These are phyloP conservation scores for cattle (Bos taurus) DNA, from an alignment of 2,113 vertebrate species.

Conservation along the genomic window ARS-UCD2.0 NC_037357.1:135010501-135011000, in stretches of 20 bases:
- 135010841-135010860: not conserved
- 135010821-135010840: not conserved
- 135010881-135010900: not conserved
- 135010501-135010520: not conserved
- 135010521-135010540: not conserved
- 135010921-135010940: not conserved
- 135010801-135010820: not conserved
- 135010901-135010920: not conserved
- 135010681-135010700: not conserved
- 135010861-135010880: not conserved
- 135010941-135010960: too few species aligned
- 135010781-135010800: not conserved
- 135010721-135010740: not conserved
- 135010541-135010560: fast-evolving
- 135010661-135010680: not conserved
- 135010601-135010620: not conserved
- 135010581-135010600: not conserved
- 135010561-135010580: not conserved
- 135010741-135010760: too few species aligned
- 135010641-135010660: not conserved
- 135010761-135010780: not conserved
- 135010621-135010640: fast-evolving
- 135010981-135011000: not conserved
- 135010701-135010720: not conserved
- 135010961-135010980: not conserved